These are phyloP conservation scores for Aix galericulata DNA, from an alignment of 2,113 vertebrate species.

Conservation along the genomic window DNA sequence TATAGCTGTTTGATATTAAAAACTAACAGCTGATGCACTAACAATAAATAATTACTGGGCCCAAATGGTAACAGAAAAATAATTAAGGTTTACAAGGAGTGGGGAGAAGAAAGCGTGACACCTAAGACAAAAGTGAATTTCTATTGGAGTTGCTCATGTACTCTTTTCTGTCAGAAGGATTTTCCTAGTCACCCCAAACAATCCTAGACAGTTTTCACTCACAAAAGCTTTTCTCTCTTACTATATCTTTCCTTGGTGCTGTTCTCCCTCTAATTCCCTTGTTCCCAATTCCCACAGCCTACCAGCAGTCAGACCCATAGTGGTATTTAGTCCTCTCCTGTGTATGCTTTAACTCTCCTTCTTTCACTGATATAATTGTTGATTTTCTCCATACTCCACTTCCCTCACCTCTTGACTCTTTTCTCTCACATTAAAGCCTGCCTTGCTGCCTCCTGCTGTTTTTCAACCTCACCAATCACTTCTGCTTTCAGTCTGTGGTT, in stretches of 20 bases:
- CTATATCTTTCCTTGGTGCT: not conserved
- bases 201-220: not conserved
- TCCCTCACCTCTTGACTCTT: constrained; percentile 16
- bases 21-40: not conserved
- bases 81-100: not conserved
- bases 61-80: not conserved
- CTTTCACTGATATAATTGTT: not conserved
- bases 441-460: not conserved
- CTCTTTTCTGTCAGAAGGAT: not conserved
- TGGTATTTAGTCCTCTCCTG: not conserved
- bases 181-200: not conserved
- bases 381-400: not conserved
- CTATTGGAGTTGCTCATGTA: not conserved
- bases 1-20: not conserved
- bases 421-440: not conserved
- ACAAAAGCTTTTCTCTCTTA: constrained; percentile 23
- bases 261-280: not conserved
- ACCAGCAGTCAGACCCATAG: not conserved
- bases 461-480: not conserved
- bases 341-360: not conserved
- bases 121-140: not conserved
- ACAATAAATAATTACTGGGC: not conserved
- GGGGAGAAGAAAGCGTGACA: not conserved
- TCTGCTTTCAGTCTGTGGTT: not conserved
- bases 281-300: not conserved